Base-by-base conservation (phyloP, 2,113 vertebrate species). In the Solenodon paradoxus region DNA sequence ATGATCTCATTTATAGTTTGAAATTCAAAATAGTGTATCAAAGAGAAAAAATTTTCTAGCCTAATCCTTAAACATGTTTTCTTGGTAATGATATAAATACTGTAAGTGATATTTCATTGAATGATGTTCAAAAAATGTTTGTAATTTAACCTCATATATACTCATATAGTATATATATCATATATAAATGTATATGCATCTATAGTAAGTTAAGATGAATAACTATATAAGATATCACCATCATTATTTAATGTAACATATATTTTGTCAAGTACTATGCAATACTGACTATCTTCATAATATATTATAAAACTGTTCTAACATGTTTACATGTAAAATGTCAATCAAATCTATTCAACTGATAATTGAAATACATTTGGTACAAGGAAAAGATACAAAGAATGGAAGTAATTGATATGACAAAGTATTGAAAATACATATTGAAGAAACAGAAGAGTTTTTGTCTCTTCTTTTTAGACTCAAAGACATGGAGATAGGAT, bases 21-120 rank as follows among this genome's bases (percentile, higher is more conserved):
- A 96, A 94, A 71, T 94, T 92, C 40, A 89, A 80, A 94, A 74
- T 79, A 61, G 40, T 87, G 0, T 90, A 55, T 42, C 1, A 51
- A 92, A 83, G 47, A 82, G 95, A 95, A 92, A 57, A 66, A 13
- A n/a, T n/a, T n/a, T 61, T 83, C 47, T 79, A 87, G 11, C 4
- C 12, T 94, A 63, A 6, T 88, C 28, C 59, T 88, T 92, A 95
- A 95, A 92, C 20, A 87, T 9, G 26, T 80, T 87, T 49, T 17
- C 13, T 68, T 92, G 40, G 9, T 80, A n/a, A n/a, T n/a, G n/a
- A n/a, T n/a, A 89, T 82, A 91, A 95, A 61, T 68, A 83, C n/a
- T 80, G 3, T 22, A 94, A 74, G 47, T 79, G 66, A 85, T 85
- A 63, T 2, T 79, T 91, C 79, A 88, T 51, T 74, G 8, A 16